phyloP scores from a whole-genome alignment of 92 coral and sea anemone genomes.

The Zoanthus solanderi region DNA sequence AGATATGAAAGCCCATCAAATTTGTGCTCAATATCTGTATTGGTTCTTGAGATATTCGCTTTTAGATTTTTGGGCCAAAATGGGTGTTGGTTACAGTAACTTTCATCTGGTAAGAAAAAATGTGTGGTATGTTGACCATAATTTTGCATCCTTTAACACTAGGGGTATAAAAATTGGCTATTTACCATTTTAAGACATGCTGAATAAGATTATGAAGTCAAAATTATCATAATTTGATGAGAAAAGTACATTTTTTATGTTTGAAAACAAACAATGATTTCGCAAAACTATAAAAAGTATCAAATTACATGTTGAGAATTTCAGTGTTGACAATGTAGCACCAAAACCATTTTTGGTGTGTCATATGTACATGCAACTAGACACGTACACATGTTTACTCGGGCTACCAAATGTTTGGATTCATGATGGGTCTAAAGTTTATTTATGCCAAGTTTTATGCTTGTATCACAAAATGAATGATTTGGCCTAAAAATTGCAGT shows the following conservation, averaged over 20 bases:
- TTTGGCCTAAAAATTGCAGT: no score
- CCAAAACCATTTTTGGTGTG: constrained; percentile 60
- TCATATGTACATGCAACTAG: background rate
- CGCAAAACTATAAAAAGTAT: constrained; percentile 2
- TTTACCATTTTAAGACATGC: constrained; percentile 45
- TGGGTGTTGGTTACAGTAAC: constrained; percentile 29
- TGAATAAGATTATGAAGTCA: constrained; percentile 45
- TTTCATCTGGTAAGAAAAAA: constrained; percentile 34
- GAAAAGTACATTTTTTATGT: constrained; percentile 33
- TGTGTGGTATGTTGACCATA: constrained; percentile 31
- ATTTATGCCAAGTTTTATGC: no score
- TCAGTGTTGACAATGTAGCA: constrained; percentile 50
- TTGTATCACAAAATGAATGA: no score
- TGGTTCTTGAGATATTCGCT: constrained; percentile 54
- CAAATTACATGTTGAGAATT: constrained; percentile 13
- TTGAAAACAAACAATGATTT: background rate
- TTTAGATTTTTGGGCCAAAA: background rate
- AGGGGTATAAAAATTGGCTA: constrained; percentile 36
- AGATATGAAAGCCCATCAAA: constrained; percentile 56
- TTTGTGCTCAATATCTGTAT: constrained; percentile 47
- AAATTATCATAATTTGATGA: constrained; percentile 41
- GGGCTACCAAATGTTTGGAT: no score
- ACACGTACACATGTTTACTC: no score
- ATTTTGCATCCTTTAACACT: constrained; percentile 38
- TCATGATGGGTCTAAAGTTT: no score